Evolutionary conservation across 2,888 invertebrate species (phyloP), one percentile per base, ranked within the genome.

Genomic region (Drosophila prolongata): DNA sequence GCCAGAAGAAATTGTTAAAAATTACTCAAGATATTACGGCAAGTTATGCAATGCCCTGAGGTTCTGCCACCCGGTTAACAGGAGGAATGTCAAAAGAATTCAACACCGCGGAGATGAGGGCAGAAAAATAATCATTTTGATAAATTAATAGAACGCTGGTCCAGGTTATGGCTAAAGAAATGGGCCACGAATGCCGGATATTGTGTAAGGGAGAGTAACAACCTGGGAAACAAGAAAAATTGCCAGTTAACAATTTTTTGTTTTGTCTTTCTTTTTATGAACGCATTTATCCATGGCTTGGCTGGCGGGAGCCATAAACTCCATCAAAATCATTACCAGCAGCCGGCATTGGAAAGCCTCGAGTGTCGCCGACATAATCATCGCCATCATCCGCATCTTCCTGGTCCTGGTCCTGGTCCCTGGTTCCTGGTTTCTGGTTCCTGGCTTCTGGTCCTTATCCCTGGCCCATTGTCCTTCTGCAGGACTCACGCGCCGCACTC

Each of bases 241-340:
- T 83, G 78, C 66, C 89, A 86, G 84, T 86, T 83, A 87, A 83
- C 84, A 83, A 76, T 79, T 83, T 82, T 83, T 61, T 61, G 38
- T 47, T 64, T 62, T 49, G 34, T 42, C 24, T 13, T 35, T 40
- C 44, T 54, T 84, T 79, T 62, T 62, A 59, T 58, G 59, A 78
- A 78, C 71, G 69, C 71, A 66, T 75, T 87, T 75, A 68, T 44
- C 44, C 50, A 42, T 37, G 38, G 60, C 43, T 56, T 50, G 60
- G 35, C 49, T 43, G 69, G 61, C 60, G 46, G 77, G 60, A 72
- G 77, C 56, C 69, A 67, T 83, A 83, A 82, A 80, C 80, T 76
- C 80, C 72, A 70, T 82, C 73, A 61, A 61, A 86, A 88, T 75
- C 81, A 69, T 80, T 75, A 83, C 83, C 74, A 76, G 58, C 77